phyloP scores from a whole-genome alignment of 2,888 invertebrate genomes.

The Acanthoscelides obtectus region DNA sequence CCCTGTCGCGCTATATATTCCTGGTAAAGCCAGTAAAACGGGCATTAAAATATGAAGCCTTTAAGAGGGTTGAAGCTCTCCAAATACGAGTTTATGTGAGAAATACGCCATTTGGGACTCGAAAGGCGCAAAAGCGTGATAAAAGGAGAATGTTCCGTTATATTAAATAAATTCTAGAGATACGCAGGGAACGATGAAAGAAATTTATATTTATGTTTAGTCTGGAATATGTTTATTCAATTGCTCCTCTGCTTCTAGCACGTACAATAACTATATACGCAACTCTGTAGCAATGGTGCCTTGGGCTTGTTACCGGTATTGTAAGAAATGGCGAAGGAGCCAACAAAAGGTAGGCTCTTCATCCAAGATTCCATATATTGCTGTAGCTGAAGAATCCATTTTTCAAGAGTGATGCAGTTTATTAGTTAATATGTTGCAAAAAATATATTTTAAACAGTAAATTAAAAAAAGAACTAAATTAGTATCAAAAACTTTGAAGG shows the following conservation, averaged over 20 bases:
- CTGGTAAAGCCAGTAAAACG: constrained; percentile 15
- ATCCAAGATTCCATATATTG: too few species aligned
- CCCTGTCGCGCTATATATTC: constrained; percentile 11
- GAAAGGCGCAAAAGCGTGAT: background rate
- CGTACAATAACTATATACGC: background rate
- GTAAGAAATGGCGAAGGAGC: too few species aligned
- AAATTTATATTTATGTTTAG: background rate
- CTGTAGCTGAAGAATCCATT: too few species aligned
- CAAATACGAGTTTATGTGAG: constrained; percentile 19
- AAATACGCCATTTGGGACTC: constrained; percentile 14
- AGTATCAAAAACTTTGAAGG: too few species aligned
- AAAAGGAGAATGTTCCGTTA: background rate
- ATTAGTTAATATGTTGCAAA: too few species aligned
- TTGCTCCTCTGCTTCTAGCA: background rate
- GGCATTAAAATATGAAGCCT: constrained; percentile 18
- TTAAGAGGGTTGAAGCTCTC: constrained; percentile 14
- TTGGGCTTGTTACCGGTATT: too few species aligned
- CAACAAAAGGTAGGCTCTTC: too few species aligned
- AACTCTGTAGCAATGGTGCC: background rate
- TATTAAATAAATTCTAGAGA: background rate
- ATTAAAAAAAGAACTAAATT: too few species aligned
- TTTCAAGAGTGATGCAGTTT: too few species aligned
- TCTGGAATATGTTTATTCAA: background rate
- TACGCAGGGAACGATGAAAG: background rate
- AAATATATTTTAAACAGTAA: too few species aligned